phyloP scores from a whole-genome alignment of 2,888 invertebrate species.

The Thera obeliscata region DNA sequence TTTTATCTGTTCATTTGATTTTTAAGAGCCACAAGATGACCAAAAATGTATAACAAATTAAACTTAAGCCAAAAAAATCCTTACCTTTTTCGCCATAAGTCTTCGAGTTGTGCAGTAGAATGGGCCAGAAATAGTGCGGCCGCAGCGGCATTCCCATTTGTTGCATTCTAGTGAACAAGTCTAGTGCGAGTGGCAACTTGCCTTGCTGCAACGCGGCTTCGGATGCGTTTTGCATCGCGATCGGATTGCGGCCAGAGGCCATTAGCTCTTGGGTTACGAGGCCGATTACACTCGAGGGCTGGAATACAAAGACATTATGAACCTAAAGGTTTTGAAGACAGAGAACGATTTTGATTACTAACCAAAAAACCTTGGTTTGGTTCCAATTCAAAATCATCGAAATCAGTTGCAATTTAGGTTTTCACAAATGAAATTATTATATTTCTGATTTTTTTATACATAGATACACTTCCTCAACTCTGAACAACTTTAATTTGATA shows the following conservation, averaged over 20 bases:
- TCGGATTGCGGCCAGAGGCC: slow-evolving; percentile 74
- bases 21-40: no score
- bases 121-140: slow-evolving; percentile 88
- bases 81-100: slow-evolving; percentile 82
- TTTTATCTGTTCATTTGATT: no score
- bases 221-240: slow-evolving; percentile 78
- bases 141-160: slow-evolving; percentile 70
- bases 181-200: slow-evolving; percentile 72
- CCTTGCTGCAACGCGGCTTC: slow-evolving; percentile 81
- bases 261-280: slow-evolving; percentile 75
- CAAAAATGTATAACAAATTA: no score
- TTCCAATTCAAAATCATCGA: no score
- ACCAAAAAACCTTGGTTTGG: no score
- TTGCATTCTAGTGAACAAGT: slow-evolving; percentile 75
- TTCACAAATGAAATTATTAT: no score
- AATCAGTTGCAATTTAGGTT: no score
- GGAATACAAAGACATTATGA: slow-evolving; percentile 37
- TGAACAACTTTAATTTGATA: no score
- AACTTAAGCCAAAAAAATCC: background rate
- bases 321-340: no score
- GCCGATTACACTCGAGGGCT: slow-evolving; percentile 75
- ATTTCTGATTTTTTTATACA: no score
- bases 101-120: slow-evolving; percentile 78
- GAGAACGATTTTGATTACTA: no score
- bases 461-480: no score